These are phyloP conservation scores for Brachionus plicatilis DNA, from an alignment of 1,140 invertebrate genomes.

Conservation along the genomic window DNA sequence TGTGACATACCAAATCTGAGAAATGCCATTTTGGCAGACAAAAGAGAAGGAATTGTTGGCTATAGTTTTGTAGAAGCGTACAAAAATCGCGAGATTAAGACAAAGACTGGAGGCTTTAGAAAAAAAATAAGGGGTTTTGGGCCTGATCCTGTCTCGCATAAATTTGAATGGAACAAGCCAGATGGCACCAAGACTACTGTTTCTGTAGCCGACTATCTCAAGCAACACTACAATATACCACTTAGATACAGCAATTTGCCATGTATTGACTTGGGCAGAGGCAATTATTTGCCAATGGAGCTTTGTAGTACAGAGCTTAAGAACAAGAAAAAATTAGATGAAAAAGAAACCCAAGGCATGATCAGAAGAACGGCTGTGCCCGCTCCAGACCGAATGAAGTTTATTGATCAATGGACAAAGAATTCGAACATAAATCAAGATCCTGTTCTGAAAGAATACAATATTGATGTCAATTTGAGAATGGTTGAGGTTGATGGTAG, in stretches of 20 bases:
- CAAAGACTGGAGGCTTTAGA: slow-evolving; percentile 37
- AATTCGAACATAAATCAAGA: slow-evolving; percentile 58
- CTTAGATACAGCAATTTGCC: slow-evolving; percentile 8
- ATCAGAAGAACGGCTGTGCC: neutral
- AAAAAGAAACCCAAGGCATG: neutral
- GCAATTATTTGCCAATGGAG: slow-evolving; percentile 16
- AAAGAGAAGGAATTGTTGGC: neutral
- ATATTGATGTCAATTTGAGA: slow-evolving; percentile 86
- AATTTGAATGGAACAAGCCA: slow-evolving; percentile 1
- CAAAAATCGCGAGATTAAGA: slow-evolving; percentile 15
- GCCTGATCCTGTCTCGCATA: neutral
- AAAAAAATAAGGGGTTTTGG: slow-evolving; percentile 37
- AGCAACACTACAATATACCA: neutral
- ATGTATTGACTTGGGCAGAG: slow-evolving; percentile 1
- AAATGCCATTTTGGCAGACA: neutral
- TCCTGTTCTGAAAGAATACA: slow-evolving; percentile 96
- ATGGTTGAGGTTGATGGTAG: slow-evolving; percentile 99
- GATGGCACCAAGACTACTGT: neutral
- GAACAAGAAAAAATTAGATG: slow-evolving; percentile 16
- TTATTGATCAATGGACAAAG: neutral
- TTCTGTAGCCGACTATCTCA: neutral
- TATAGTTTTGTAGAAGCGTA: neutral
- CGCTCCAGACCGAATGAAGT: slow-evolving; percentile 6
- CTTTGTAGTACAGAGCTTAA: slow-evolving; percentile 32
- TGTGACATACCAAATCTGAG: neutral